Conservation (phyloP, 2,888 invertebrate species). For the Eurytoma californica region DNA sequence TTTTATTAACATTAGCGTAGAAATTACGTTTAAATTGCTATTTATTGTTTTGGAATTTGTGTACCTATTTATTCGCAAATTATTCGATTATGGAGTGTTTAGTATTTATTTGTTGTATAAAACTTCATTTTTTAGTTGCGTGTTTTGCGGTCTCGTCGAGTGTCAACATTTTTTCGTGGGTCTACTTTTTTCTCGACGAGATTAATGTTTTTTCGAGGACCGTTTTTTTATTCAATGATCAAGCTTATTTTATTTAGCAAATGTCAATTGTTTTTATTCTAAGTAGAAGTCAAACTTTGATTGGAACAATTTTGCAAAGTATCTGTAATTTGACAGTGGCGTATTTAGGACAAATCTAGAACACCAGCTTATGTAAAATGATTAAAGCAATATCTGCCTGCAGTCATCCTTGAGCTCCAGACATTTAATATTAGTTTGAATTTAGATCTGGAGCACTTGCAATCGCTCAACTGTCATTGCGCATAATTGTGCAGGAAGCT, state of each 20-base stretch:
- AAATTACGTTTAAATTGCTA: no score
- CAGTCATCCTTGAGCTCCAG: conserved; percentile 37
- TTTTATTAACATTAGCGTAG: no score
- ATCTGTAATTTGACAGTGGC: neutral
- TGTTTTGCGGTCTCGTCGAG: neutral
- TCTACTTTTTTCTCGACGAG: neutral
- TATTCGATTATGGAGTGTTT: no score
- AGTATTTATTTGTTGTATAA: no score
- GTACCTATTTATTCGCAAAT: no score
- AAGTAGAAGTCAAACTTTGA: neutral
- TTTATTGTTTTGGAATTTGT: no score
- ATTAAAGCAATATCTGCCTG: conserved; percentile 39
- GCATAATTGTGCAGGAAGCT: conserved; percentile 25
- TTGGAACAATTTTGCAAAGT: neutral
- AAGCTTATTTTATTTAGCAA: no score
- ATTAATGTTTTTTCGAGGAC: neutral
- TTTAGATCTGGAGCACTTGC: conserved; percentile 37
- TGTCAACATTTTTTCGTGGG: neutral
- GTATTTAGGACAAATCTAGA: conserved; percentile 1
- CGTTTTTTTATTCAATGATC: no score
- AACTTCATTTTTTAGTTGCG: neutral
- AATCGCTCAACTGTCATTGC: conserved; percentile 34
- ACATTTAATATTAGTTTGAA: conserved; percentile 34
- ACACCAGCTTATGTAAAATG: conserved; percentile 24
- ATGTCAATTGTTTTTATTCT: no score